Evolutionary conservation across 2,797 vertebrate species (phyloP).

Genomic region (Amazonetta brasiliensis): DNA sequence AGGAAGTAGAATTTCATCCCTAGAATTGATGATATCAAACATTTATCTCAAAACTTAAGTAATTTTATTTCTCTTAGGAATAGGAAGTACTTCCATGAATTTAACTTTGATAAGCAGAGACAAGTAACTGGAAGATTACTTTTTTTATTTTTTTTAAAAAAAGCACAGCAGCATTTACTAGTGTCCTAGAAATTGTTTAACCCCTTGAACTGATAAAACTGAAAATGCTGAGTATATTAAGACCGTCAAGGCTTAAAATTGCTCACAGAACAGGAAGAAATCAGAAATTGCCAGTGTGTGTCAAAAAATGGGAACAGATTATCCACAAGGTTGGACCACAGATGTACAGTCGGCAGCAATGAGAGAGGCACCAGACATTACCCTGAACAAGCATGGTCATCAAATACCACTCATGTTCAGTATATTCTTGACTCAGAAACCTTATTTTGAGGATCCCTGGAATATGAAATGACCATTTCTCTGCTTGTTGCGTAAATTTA

Average conservation of each 20-base stretch:
- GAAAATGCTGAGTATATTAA: not conserved
- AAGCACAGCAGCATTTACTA: not conserved
- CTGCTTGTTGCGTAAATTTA: not conserved
- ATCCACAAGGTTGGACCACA: not conserved
- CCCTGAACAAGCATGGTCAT: not conserved
- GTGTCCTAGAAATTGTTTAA: conserved; percentile 46
- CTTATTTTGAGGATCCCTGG: not conserved
- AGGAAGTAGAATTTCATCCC: not conserved
- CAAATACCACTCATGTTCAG: not conserved
- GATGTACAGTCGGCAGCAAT: not conserved
- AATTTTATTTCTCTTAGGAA: conserved; percentile 34
- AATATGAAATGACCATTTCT: not conserved
- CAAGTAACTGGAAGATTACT: not conserved
- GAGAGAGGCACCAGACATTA: not conserved
- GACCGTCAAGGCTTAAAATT: conserved; percentile 1
- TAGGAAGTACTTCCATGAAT: not conserved
- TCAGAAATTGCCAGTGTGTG: not conserved
- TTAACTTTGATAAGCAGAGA: not conserved
- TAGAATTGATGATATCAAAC: not conserved
- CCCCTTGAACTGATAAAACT: conserved; percentile 34
- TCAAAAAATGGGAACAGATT: not conserved
- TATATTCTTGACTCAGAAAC: not conserved
- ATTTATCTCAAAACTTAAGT: not conserved
- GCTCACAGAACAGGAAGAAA: not conserved
- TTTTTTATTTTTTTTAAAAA: not conserved